Percentiles rank a stretch among this genome's conserved stretches.
These are phyloP conservation scores for Adoxophyes honmai DNA, from an alignment of 1,140 invertebrate species.

Conservation along the genomic window DNA sequence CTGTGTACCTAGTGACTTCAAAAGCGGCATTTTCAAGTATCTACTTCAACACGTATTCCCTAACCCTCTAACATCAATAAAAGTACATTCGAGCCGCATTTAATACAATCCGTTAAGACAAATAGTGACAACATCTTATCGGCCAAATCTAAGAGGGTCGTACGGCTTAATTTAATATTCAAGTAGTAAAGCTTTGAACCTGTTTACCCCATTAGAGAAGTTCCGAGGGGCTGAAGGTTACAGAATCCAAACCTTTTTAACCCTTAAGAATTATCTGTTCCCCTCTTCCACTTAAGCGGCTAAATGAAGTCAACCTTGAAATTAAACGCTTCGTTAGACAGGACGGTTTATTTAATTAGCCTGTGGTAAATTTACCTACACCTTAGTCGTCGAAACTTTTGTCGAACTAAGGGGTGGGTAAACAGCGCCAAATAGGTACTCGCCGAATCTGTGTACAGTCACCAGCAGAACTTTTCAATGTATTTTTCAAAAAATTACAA, in stretches of 20 bases:
- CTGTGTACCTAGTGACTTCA: no score
- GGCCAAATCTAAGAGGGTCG: not conserved
- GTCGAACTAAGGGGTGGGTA: no score
- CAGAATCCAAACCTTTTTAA: not conserved
- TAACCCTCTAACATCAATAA: no score
- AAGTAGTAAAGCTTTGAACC: not conserved
- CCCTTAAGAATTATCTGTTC: conserved; percentile 8
- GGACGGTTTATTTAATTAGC: conserved; percentile 2
- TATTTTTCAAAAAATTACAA: no score
- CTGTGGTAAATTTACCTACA: not conserved
- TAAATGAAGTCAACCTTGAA: conserved; percentile 6
- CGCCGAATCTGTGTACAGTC: no score
- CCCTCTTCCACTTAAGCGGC: conserved; percentile 4
- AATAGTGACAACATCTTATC: not conserved
- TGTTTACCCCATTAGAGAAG: not conserved
- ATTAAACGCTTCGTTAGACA: conserved; percentile 5
- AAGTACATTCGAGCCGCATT: no score
- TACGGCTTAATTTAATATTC: not conserved
- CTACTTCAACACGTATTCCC: no score
- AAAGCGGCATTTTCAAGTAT: no score
- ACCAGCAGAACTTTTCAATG: no score
- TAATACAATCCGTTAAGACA: not conserved
- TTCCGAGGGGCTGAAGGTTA: not conserved
- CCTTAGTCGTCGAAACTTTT: not conserved
- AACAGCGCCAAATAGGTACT: no score